Conservation (phyloP, 2,888 invertebrate genomes). For the Drosophila atroscutellata region DNA sequence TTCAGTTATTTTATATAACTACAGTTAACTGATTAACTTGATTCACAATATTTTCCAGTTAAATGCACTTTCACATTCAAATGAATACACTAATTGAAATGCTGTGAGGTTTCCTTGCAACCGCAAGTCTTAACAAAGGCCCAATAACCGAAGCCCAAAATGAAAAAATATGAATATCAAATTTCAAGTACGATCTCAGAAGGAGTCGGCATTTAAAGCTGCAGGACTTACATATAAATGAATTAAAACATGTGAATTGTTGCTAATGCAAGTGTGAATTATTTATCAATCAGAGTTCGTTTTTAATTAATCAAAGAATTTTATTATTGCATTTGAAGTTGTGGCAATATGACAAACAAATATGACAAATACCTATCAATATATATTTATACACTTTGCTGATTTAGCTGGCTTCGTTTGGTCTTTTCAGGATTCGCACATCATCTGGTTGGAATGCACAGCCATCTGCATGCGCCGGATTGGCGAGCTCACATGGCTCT, state of each 20-base stretch:
- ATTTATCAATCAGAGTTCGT: neutral
- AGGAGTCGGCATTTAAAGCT: neutral
- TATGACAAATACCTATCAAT: too few species aligned
- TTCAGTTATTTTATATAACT: neutral
- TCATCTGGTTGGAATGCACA: slow-evolving; percentile 89
- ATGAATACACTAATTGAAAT: neutral
- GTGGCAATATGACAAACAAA: too few species aligned
- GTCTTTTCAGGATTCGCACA: slow-evolving; percentile 89
- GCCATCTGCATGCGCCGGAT: slow-evolving; percentile 88
- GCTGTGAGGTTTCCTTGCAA: neutral
- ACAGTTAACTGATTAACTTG: neutral
- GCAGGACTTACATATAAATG: neutral
- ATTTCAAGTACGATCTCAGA: neutral
- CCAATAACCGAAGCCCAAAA: neutral
- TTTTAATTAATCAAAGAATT: neutral
- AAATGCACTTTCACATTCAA: neutral
- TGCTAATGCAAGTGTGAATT: neutral
- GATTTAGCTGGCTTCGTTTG: neutral
- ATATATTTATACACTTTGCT: neutral
- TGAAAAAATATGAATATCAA: neutral
- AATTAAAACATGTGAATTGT: neutral
- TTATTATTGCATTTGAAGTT: too few species aligned
- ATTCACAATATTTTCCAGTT: neutral
- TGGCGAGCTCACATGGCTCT: slow-evolving; percentile 85
- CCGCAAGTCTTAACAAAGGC: neutral